These are phyloP conservation scores for Pangasius krempfi DNA, from an alignment of 2,797 vertebrate genomes.

Conservation along the genomic window DNA sequence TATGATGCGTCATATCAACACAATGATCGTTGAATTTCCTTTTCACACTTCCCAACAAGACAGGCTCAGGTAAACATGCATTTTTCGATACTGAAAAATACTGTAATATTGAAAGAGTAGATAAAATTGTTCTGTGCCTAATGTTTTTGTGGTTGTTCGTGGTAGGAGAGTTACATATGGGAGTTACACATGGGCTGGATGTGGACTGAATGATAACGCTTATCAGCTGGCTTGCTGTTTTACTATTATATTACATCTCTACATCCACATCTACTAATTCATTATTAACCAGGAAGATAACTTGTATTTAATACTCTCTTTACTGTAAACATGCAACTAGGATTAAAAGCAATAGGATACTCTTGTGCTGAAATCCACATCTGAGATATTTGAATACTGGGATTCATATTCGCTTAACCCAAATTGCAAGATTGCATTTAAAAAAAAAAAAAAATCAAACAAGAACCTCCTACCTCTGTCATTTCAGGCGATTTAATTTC, in stretches of 20 bases:
- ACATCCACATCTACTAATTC: background rate
- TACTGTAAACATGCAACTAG: background rate
- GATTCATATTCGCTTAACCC: background rate
- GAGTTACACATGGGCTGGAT: background rate
- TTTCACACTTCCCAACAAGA: background rate
- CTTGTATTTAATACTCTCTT: background rate
- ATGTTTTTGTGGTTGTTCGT: background rate
- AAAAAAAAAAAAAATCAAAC: background rate
- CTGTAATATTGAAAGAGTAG: background rate
- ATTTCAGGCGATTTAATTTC: conserved; percentile 98
- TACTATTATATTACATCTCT: background rate
- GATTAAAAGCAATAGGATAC: background rate
- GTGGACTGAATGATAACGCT: background rate
- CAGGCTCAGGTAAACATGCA: background rate
- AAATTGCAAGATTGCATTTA: background rate
- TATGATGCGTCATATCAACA: background rate
- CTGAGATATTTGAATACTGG: background rate
- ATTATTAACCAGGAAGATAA: background rate
- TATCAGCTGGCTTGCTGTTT: background rate
- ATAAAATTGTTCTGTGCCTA: background rate
- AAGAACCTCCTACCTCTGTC: conserved; percentile 81
- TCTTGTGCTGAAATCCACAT: background rate
- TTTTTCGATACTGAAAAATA: background rate
- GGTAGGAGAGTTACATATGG: background rate
- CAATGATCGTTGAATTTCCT: background rate